Evolutionary conservation across 2,113 vertebrate species (phyloP).

Genomic region (Odocoileus virginianus): DNA sequence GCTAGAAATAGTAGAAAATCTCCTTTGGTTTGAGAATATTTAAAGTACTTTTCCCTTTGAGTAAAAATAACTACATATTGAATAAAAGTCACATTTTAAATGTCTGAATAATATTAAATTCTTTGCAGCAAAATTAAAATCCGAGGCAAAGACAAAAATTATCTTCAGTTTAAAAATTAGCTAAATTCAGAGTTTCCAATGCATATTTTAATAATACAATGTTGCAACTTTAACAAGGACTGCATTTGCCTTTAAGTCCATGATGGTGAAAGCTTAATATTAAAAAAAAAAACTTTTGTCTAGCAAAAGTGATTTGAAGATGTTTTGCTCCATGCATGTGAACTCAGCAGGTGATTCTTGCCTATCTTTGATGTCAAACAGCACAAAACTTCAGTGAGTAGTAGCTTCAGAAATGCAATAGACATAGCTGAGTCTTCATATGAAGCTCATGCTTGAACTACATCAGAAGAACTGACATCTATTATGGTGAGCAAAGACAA

Average conservation of each 20-base stretch:
- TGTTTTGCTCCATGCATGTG: slow-evolving; percentile 97
- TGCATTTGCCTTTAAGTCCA: slow-evolving; percentile 84
- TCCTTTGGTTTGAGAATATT: slow-evolving; percentile 68
- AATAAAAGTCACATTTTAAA: slow-evolving; percentile 74
- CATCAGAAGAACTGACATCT: slow-evolving; percentile 99
- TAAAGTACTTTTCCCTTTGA: slow-evolving; percentile 76
- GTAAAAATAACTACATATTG: slow-evolving; percentile 72
- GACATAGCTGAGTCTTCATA: slow-evolving; percentile 93
- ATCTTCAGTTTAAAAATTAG: slow-evolving; percentile 72
- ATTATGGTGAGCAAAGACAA: slow-evolving; percentile 99
- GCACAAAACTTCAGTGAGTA: slow-evolving; percentile 96
- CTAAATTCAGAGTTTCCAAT: slow-evolving; percentile 69
- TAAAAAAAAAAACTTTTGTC: slow-evolving; percentile 92
- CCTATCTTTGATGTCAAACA: slow-evolving; percentile 96
- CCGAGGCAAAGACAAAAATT: slow-evolving; percentile 64
- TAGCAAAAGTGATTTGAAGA: slow-evolving; percentile 99
- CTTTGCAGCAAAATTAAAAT: slow-evolving; percentile 67
- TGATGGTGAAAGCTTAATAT: slow-evolving; percentile 89
- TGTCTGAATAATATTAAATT: slow-evolving; percentile 45
- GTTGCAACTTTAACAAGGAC: slow-evolving; percentile 82
- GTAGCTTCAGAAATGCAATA: slow-evolving; percentile 96
- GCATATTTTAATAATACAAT: slow-evolving; percentile 77
- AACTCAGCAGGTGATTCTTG: slow-evolving; percentile 97
- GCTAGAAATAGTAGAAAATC: slow-evolving; percentile 70
- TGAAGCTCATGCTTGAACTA: slow-evolving; percentile 92